These are phyloP conservation scores for Oenanthe melanoleuca DNA, from an alignment of 2,113 vertebrate species.

Conservation along the genomic window DNA sequence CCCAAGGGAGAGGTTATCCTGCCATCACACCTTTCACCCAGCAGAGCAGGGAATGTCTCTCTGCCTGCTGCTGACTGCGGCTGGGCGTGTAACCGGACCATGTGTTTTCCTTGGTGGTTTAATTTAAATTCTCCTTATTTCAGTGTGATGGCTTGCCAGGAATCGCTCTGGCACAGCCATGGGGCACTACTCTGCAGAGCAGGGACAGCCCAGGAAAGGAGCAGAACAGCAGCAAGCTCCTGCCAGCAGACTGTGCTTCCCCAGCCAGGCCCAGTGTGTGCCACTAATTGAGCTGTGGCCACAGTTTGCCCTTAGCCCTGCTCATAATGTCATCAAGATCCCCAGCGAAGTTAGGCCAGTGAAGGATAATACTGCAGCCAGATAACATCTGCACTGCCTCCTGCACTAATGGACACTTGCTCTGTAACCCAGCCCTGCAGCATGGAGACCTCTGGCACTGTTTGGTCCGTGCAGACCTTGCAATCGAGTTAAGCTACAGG, in stretches of 20 bases:
- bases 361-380: background rate
- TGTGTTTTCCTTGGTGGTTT: background rate
- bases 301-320: conserved; percentile 17
- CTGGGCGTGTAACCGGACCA: background rate
- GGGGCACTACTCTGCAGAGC: fast-evolving
- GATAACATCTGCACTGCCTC: conserved; percentile 56
- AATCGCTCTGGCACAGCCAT: background rate
- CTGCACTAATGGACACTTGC: conserved; percentile 19
- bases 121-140: background rate
- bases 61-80: background rate
- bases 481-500: background rate
- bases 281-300: conserved; percentile 6
- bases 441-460: background rate
- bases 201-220: background rate
- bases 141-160: background rate
- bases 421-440: conserved; percentile 24
- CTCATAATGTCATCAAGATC: conserved; percentile 53
- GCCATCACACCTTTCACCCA: background rate
- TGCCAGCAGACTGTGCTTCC: background rate
- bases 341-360: conserved; percentile 20
- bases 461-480: background rate
- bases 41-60: background rate
- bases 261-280: background rate
- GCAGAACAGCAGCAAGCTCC: fast-evolving
- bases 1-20: background rate